Percentiles rank a stretch among this genome's conserved stretches.
Conservation (phyloP, 2,888 invertebrate genomes). For the Aelia acuminata region DNA sequence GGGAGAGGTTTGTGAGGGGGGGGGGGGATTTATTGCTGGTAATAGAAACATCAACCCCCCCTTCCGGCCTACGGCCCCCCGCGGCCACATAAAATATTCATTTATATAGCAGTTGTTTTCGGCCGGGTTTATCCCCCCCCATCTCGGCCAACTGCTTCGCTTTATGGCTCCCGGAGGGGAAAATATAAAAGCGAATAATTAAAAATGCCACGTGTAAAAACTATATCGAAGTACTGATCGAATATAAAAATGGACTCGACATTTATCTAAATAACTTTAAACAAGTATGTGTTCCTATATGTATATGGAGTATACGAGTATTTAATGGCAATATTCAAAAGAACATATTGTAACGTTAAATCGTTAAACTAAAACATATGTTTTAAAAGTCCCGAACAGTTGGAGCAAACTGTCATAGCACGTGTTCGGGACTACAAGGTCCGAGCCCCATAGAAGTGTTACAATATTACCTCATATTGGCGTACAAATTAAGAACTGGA, state of each 20-base stretch:
- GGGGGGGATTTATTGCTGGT: conserved; percentile 34
- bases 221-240: background rate
- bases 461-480: too few species aligned
- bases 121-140: background rate
- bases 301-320: too few species aligned
- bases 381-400: too few species aligned
- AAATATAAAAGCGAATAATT: background rate
- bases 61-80: background rate
- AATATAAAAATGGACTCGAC: background rate
- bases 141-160: background rate
- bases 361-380: too few species aligned
- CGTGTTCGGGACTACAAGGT: too few species aligned
- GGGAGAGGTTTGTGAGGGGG: background rate
- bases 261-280: too few species aligned
- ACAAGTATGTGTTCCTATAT: too few species aligned
- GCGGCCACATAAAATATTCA: conserved; percentile 39
- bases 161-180: background rate
- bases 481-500: too few species aligned
- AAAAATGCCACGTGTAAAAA: background rate
- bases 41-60: conserved; percentile 16
- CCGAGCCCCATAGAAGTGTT: too few species aligned
- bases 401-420: too few species aligned
- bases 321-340: too few species aligned
- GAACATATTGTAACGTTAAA: too few species aligned
- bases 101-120: conserved; percentile 39